Evolutionary conservation across 2,113 vertebrate species (phyloP).

Genomic region (Myotis lucifugus): DNA sequence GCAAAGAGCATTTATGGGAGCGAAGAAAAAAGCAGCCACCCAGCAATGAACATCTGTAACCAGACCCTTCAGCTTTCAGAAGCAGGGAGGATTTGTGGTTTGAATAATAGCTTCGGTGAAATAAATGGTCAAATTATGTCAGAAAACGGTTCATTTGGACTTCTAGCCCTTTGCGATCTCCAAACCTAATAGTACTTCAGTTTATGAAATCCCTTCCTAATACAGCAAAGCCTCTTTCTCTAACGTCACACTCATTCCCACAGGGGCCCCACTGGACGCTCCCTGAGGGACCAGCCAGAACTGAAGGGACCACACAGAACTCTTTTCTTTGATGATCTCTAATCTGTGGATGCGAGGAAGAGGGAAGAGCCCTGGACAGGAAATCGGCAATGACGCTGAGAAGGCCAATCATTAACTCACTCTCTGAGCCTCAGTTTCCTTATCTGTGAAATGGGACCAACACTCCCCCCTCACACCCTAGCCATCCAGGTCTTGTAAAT

Average conservation of each 20-base stretch:
- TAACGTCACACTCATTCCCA: not conserved
- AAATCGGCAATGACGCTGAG: not conserved
- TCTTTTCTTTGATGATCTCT: not conserved
- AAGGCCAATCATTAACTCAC: not conserved
- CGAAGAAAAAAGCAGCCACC: not conserved
- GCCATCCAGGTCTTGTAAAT: not conserved
- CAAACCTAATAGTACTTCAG: not conserved
- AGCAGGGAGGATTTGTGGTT: not conserved
- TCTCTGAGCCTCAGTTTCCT: not conserved
- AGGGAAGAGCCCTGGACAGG: not conserved
- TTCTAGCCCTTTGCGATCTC: not conserved
- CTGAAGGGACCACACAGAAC: rapidly evolving
- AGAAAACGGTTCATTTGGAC: constrained; percentile 28
- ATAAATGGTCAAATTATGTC: constrained; percentile 8
- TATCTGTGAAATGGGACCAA: not conserved
- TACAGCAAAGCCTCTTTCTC: not conserved
- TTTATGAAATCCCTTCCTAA: not conserved
- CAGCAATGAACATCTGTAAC: not conserved
- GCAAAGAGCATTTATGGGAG: not conserved
- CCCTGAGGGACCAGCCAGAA: not conserved
- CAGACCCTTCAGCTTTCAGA: not conserved
- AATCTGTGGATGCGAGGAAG: not conserved
- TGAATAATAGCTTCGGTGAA: constrained; percentile 36
- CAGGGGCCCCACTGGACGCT: not conserved
- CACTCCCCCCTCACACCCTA: not conserved